A percentile compares a stretch with the other conserved stretches of the same genome.
These are phyloP conservation scores for Dyspetes luteomarginatus DNA, from an alignment of 2,888 invertebrate genomes.

Conservation along the genomic window DNA sequence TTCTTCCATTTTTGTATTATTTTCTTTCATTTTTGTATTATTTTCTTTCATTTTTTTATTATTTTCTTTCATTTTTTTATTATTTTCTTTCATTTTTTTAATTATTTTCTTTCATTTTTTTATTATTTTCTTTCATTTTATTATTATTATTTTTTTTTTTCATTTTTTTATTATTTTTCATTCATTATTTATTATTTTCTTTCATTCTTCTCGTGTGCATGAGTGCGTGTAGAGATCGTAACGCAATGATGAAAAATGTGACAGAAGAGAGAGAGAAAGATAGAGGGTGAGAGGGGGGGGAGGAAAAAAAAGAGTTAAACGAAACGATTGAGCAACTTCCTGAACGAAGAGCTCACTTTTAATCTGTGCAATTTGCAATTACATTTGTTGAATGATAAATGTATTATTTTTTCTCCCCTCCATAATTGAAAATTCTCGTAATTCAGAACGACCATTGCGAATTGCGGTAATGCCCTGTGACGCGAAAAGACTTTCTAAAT, in stretches of 20 bases:
- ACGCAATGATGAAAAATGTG: constrained; percentile 49
- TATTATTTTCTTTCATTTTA: no score
- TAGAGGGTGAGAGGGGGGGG: background rate
- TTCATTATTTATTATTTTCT: background rate
- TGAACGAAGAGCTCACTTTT: constrained; percentile 30
- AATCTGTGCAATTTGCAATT: constrained; percentile 72
- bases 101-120: no score
- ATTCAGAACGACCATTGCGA: constrained; percentile 59
- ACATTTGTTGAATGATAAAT: constrained; percentile 66
- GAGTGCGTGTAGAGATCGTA: constrained; percentile 47
- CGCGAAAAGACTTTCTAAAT: constrained; percentile 67
- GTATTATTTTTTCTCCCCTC: background rate
- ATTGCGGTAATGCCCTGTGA: constrained; percentile 65
- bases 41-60: background rate
- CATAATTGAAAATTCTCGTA: background rate
- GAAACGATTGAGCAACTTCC: constrained; percentile 70
- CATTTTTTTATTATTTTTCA: no score
- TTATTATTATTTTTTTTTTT: no score
- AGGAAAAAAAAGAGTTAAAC: constrained; percentile 52
- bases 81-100: no score
- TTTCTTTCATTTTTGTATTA: no score
- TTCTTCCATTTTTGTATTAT: no score
- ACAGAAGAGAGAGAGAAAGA: constrained; percentile 4
- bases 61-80: background rate
- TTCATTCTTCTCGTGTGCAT: constrained; percentile 1